Evolutionary conservation across 2,888 invertebrate genomes (phyloP).

Genomic region (Chrysina gloriosa): DNA sequence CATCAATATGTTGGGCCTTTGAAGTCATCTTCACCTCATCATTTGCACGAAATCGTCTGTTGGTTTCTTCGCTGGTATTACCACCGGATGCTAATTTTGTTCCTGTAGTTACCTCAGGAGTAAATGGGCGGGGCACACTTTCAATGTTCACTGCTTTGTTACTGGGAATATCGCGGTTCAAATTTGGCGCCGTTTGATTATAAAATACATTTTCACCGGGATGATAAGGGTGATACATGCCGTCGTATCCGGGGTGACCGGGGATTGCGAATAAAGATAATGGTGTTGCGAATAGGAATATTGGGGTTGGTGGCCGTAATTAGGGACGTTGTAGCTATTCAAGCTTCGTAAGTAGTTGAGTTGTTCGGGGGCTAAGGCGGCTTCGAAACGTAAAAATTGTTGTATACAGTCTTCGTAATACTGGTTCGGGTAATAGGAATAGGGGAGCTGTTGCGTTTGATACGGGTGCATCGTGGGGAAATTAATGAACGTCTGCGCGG

Average conservation of each 20-base stretch:
- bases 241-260: background rate
- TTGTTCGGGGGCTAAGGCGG: background rate
- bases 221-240: background rate
- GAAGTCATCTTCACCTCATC: too few relatives aligned
- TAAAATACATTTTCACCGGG: too few relatives aligned
- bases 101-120: too few relatives aligned
- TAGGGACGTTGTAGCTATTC: background rate
- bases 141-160: too few relatives aligned
- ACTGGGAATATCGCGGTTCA: too few relatives aligned
- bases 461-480: background rate
- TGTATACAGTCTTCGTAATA: background rate
- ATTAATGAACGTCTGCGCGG: slow-evolving; percentile 17
- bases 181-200: too few relatives aligned
- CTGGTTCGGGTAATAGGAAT: background rate
- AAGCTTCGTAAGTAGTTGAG: slow-evolving; percentile 12
- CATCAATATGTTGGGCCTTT: too few relatives aligned
- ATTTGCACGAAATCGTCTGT: too few relatives aligned
- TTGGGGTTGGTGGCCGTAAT: background rate
- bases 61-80: too few relatives aligned
- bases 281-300: background rate
- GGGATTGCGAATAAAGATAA: background rate
- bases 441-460: background rate
- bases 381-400: background rate
- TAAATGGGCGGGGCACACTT: too few relatives aligned
- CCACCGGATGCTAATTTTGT: too few relatives aligned